phyloP scores from a whole-genome alignment of 2,888 invertebrate species.

The Pheosia tremula region DNA sequence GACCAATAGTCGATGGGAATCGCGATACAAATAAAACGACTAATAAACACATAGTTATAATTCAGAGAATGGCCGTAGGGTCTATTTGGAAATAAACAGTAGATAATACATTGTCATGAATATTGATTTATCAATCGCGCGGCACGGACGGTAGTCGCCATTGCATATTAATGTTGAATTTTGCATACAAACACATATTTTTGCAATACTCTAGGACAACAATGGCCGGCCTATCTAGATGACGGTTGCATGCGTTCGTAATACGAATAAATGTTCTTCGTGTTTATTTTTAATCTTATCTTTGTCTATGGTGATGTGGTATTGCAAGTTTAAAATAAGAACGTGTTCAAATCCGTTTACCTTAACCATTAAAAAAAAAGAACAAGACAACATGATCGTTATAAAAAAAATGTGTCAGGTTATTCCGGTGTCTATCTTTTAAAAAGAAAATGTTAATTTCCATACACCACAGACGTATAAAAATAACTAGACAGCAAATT shows the following conservation, averaged over 20 bases:
- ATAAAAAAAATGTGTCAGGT: no score
- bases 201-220: slow-evolving; percentile 52
- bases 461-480: slow-evolving; percentile 11
- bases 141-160: slow-evolving; percentile 36
- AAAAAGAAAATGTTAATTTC: no score
- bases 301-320: not conserved
- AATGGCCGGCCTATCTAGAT: slow-evolving; percentile 63
- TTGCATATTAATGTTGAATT: slow-evolving; percentile 68
- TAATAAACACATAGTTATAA: slow-evolving; percentile 1
- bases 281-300: slow-evolving; percentile 2
- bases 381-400: no score
- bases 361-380: no score
- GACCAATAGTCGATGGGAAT: no score
- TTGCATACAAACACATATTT: slow-evolving; percentile 79
- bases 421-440: no score
- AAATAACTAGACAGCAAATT: slow-evolving; percentile 26
- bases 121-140: slow-evolving; percentile 62
- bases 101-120: slow-evolving; percentile 51
- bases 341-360: no score
- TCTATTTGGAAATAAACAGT: slow-evolving; percentile 8
- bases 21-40: not conserved
- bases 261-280: slow-evolving; percentile 28
- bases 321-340: not conserved
- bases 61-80: not conserved
- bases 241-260: slow-evolving; percentile 48